Evolutionary conservation across 2,113 vertebrate species (phyloP).

Genomic region (Tachysurus vachellii): DNA sequence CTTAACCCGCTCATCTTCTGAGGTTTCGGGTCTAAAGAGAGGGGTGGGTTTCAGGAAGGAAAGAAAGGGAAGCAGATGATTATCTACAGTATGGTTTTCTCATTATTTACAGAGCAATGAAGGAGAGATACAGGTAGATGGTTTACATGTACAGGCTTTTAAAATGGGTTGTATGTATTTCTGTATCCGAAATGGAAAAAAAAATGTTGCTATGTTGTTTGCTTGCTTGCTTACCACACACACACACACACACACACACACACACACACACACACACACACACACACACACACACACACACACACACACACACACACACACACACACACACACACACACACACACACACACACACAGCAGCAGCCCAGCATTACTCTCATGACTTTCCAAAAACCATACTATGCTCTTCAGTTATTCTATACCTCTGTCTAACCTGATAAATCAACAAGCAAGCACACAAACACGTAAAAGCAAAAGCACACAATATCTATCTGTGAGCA

Average conservation of each 20-base stretch:
- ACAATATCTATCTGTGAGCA: too few species aligned
- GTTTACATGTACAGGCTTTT: neutral
- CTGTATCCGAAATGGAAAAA: too few species aligned
- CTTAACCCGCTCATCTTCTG: neutral
- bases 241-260: neutral
- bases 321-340: neutral
- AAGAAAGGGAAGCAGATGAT: neutral
- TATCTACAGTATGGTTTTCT: slow-evolving; percentile 5
- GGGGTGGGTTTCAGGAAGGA: neutral
- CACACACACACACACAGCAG: neutral
- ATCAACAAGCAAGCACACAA: neutral
- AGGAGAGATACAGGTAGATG: neutral
- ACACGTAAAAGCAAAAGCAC: neutral
- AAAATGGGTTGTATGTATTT: too few species aligned
- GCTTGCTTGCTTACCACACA: too few species aligned
- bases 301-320: neutral
- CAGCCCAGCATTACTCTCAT: neutral
- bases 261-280: neutral
- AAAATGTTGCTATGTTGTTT: too few species aligned
- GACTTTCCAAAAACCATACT: neutral
- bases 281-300: neutral
- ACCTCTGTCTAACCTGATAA: neutral
- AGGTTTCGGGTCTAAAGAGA: neutral
- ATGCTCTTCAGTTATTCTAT: neutral
- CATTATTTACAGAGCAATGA: neutral